Base-by-base conservation (phyloP, 2,113 vertebrate genomes). In the Ageneiosus marmoratus region DNA sequence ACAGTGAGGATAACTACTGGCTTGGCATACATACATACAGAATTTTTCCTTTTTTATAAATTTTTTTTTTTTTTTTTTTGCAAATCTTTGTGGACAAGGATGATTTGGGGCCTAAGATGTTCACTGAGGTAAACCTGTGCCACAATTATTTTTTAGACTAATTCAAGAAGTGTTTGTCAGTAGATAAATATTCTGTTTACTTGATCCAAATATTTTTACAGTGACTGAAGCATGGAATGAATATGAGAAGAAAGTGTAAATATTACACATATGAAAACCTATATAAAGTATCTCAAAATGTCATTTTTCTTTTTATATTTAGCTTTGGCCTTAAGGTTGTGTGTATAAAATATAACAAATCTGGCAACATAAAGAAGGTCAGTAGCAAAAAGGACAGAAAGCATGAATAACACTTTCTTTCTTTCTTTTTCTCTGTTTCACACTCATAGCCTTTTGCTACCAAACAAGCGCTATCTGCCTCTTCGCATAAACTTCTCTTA, bases 331-430 rank as follows among this genome's bases (percentile, higher is more conserved):
- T 86, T 85, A 44, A 74, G 77, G 48, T 80, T 60, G 77, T 70
- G 67, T 81, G 50, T 86, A 75, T 85, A 86, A 75, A 88, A 85
- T 89, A 53, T 87, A 87, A 86, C 11, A 75, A 27, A 69, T 46
- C 50, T 58, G 20, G 16, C 55, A 53, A 69, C 60, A 77, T 48
- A 34, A 58, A 74, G 86, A 86, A 89, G 90, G 90, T 89, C 88
- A 67, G 62, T 16, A 80, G 41, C n/a, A 62, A 24, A 63, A 41
- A 22, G 72, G 75, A 10, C 63, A 73, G 84, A 62, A 82, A 83
- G 88, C 88, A 91, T 86, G 58, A 88, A 88, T 83, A 83, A 73
- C 79, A 86, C 73, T 46, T 58, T 78, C 60, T 77, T 58, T 78
- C 60, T 77, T 67, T 63, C 7, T 44, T 56, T 76, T 63, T 24